A percentile compares a stretch with the other conserved stretches of the same genome.
phyloP scores from a whole-genome alignment of 2,888 invertebrate species.

The Alloplasta piceator region DNA sequence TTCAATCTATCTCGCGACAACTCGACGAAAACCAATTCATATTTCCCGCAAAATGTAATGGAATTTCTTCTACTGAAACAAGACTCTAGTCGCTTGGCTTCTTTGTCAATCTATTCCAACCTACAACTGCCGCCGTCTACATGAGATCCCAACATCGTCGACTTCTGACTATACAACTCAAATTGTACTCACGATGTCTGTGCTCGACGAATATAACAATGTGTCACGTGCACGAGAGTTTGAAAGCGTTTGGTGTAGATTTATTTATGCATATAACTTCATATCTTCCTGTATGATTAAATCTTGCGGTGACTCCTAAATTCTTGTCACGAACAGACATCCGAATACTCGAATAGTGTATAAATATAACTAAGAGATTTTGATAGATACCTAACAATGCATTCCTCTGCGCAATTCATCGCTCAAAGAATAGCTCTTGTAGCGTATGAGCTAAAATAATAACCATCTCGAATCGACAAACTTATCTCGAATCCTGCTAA shows the following conservation, averaged over 20 bases:
- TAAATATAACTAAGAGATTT: neutral
- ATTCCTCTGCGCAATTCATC: neutral
- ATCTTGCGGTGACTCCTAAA: constrained; percentile 26
- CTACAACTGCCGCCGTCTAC: no score
- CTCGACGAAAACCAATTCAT: neutral
- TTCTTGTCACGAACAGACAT: constrained; percentile 41
- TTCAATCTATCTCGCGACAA: no score
- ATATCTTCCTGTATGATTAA: neutral
- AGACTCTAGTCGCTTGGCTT: neutral
- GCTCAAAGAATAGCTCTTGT: neutral
- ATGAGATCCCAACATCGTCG: neutral
- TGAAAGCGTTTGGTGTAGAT: constrained; percentile 10
- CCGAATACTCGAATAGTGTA: constrained; percentile 10
- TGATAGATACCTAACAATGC: neutral
- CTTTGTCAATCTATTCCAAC: neutral
- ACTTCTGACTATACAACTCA: neutral
- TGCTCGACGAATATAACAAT: constrained; percentile 53
- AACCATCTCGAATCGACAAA: constrained; percentile 30
- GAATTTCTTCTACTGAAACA: neutral
- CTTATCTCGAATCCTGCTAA: constrained; percentile 2
- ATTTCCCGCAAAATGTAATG: neutral
- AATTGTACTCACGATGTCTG: constrained; percentile 37
- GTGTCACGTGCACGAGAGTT: constrained; percentile 23
- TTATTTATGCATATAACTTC: constrained; percentile 4
- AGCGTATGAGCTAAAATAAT: constrained; percentile 25